Conservation (phyloP, 2,888 invertebrate species). For the Spialia ferax region DNA sequence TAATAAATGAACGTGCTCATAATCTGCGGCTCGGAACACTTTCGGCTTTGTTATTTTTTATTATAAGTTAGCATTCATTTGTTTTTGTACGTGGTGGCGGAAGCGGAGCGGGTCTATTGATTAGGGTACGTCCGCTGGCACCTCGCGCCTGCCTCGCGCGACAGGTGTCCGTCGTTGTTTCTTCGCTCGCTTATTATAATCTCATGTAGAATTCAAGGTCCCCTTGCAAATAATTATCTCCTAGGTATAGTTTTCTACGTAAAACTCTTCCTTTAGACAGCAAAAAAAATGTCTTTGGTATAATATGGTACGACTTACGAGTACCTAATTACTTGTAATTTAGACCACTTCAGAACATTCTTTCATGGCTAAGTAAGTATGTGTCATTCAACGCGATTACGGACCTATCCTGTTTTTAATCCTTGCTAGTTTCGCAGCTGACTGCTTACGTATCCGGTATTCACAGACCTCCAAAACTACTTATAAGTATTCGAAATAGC, state of each 20-base stretch:
- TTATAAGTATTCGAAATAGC: constrained; percentile 1
- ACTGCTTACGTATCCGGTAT: constrained; percentile 21
- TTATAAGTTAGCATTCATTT: constrained; percentile 76
- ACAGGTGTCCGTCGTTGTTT: constrained; percentile 72
- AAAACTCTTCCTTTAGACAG: too few relatives aligned
- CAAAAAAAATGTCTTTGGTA: too few relatives aligned
- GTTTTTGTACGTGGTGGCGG: constrained; percentile 79
- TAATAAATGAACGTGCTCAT: constrained; percentile 86
- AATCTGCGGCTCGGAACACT: constrained; percentile 84
- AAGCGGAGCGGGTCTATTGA: constrained; percentile 76
- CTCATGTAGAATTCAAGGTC: background rate
- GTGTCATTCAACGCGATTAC: background rate
- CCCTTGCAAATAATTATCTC: background rate
- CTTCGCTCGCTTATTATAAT: constrained; percentile 43
- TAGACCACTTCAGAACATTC: too few relatives aligned
- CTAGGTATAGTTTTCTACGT: too few relatives aligned
- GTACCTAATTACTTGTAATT: too few relatives aligned
- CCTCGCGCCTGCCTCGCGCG: constrained; percentile 46
- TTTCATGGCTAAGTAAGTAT: too few relatives aligned
- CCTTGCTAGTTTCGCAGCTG: constrained; percentile 15
- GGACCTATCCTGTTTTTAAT: background rate
- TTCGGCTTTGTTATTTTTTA: constrained; percentile 83
- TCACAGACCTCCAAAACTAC: constrained; percentile 29
- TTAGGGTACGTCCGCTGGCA: constrained; percentile 61
- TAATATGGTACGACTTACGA: too few relatives aligned